Evolutionary conservation across 2,113 vertebrate genomes (phyloP).

Genomic region (Tautogolabrus adspersus): DNA sequence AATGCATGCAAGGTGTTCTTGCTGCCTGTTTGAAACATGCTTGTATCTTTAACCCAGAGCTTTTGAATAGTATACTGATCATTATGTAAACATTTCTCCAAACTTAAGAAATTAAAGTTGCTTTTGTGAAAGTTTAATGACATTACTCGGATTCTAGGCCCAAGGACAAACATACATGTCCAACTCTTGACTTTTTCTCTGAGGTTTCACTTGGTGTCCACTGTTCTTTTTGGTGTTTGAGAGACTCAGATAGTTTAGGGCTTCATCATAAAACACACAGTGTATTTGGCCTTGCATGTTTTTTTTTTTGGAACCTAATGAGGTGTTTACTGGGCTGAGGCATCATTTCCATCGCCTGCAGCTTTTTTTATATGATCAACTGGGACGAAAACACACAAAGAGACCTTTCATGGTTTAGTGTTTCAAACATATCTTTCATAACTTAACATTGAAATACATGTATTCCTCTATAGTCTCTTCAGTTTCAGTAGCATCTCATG

Average conservation of each 20-base stretch:
- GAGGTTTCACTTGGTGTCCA: neutral
- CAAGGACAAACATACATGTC: no score
- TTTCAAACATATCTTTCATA: neutral
- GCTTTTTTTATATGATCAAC: neutral
- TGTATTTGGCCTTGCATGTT: neutral
- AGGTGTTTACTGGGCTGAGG: conserved; percentile 36
- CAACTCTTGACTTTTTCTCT: no score
- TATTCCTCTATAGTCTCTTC: neutral
- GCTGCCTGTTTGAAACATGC: conserved; percentile 42
- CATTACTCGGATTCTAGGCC: neutral
- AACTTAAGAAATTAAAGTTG: conserved; percentile 4
- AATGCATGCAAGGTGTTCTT: neutral
- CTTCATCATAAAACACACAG: neutral
- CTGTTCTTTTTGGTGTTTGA: neutral
- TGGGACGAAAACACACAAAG: conserved; percentile 16
- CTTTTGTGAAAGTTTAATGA: neutral
- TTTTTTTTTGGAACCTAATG: conserved; percentile 25
- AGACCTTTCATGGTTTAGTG: conserved; percentile 3
- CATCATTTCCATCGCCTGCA: conserved; percentile 8
- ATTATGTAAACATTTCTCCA: conserved; percentile 8
- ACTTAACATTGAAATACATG: neutral
- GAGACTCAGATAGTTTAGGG: neutral
- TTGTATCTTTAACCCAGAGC: conserved; percentile 26
- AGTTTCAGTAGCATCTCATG: neutral
- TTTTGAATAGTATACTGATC: conserved; percentile 12